Conservation (phyloP, 2,797 vertebrate species). For the Lepilemur septentrionalis region DNA sequence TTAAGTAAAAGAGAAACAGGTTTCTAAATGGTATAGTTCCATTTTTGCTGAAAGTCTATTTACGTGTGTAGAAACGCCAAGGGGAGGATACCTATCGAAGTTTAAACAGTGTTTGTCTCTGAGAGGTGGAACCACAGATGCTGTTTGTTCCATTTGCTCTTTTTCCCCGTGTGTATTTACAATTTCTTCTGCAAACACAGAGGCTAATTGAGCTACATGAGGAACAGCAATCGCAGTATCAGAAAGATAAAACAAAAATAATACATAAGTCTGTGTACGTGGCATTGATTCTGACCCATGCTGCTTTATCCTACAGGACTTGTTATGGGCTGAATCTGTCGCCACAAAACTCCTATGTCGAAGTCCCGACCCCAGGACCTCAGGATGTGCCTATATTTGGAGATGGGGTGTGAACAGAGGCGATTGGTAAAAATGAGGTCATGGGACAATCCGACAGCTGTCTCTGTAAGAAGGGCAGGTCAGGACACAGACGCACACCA, state of each 20-base stretch:
- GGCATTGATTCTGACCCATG: accelerated
- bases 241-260: neutral
- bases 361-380: neutral
- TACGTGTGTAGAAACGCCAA: accelerated
- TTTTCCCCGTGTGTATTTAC: neutral
- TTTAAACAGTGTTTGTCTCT: neutral
- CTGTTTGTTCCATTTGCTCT: neutral
- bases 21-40: neutral
- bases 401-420: neutral
- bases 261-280: too few relatives aligned
- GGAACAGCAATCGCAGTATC: accelerated
- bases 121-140: neutral
- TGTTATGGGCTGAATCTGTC: neutral
- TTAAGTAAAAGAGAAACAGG: neutral
- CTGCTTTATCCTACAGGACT: accelerated
- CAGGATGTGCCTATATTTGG: neutral
- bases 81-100: accelerated
- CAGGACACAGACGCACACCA: neutral
- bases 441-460: accelerated
- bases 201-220: neutral
- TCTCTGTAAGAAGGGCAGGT: neutral
- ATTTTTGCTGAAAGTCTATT: neutral
- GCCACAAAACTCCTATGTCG: neutral
- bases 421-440: neutral
- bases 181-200: neutral